Conservation (phyloP, 1,140 invertebrate genomes). For the Temnothorax nylanderi region DNA sequence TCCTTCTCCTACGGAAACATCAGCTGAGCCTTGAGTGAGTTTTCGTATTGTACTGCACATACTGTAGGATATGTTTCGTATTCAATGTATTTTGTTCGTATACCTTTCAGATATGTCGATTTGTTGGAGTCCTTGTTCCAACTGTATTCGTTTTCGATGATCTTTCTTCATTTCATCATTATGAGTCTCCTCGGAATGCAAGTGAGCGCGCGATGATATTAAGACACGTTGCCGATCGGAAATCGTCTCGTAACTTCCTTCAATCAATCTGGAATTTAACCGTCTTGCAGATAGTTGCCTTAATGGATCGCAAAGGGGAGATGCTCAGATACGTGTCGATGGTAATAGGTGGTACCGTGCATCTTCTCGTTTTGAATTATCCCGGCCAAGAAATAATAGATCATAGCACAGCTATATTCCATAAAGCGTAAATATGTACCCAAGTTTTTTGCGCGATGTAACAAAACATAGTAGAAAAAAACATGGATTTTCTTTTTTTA, state of each 20-base stretch:
- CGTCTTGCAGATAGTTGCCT: neutral
- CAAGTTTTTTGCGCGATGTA: neutral
- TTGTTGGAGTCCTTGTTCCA: neutral
- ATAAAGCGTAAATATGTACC: conserved; percentile 29
- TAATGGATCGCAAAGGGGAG: conserved; percentile 17
- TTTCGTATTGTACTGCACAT: neutral
- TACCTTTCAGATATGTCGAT: conserved; percentile 18
- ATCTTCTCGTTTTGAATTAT: conserved; percentile 23
- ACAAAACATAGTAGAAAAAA: neutral
- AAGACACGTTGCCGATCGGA: neutral
- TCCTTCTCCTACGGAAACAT: conserved; percentile 1
- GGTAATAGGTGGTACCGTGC: neutral
- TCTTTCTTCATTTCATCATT: neutral
- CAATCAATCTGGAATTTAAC: neutral
- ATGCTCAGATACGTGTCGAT: conserved; percentile 26
- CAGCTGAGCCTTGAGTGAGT: conserved; percentile 9
- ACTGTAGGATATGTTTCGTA: neutral
- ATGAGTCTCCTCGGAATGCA: conserved; percentile 6
- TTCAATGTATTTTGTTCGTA: neutral
- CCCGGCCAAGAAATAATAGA: conserved; percentile 30
- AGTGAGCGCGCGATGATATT: neutral
- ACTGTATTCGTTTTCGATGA: neutral
- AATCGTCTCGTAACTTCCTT: neutral
- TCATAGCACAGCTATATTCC: conserved; percentile 13
- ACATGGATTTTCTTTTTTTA: neutral